Evolutionary conservation across 1,140 invertebrate genomes (phyloP).

Genomic region (Drosophila tani): DNA sequence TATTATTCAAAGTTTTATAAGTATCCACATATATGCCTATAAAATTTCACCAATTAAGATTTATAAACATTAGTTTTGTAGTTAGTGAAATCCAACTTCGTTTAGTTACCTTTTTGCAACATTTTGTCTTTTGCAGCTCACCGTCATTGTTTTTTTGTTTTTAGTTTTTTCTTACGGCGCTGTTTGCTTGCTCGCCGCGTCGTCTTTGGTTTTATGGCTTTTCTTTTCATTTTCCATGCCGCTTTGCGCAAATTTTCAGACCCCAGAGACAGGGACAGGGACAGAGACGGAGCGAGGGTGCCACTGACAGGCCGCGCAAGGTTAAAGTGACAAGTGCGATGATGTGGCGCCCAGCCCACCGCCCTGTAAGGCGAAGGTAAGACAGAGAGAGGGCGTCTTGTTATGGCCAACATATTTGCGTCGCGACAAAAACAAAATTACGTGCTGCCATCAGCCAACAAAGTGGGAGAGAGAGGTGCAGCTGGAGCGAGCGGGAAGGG

Average conservation of each 20-base stretch:
- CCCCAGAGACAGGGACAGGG: conserved; percentile 10
- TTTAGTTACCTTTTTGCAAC: not conserved
- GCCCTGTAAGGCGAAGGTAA: conserved; percentile 67
- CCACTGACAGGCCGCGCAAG: conserved; percentile 76
- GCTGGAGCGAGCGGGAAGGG: conserved; percentile 2
- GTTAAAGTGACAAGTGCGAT: conserved; percentile 82
- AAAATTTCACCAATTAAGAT: not conserved
- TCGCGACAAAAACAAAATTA: conserved; percentile 82
- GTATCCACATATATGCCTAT: too few species aligned
- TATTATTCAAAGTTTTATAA: too few species aligned
- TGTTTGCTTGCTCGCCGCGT: conserved; percentile 75
- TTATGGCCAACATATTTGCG: conserved; percentile 78
- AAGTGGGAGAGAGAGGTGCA: not conserved
- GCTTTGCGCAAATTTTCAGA: conserved; percentile 80
- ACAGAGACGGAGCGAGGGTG: conserved; percentile 15
- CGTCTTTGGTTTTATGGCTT: conserved; percentile 83
- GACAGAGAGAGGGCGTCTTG: conserved; percentile 12
- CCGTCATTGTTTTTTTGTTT: conserved; percentile 50
- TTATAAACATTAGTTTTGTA: not conserved
- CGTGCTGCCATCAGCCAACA: conserved; percentile 51
- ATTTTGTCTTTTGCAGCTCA: conserved; percentile 55
- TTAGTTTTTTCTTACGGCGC: conserved; percentile 41
- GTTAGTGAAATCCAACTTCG: conserved; percentile 15
- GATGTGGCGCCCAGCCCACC: conserved; percentile 69
- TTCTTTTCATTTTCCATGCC: conserved; percentile 82